Base-by-base conservation (phyloP, 2,888 invertebrate genomes). In the Opisthograptis luteolata region DNA sequence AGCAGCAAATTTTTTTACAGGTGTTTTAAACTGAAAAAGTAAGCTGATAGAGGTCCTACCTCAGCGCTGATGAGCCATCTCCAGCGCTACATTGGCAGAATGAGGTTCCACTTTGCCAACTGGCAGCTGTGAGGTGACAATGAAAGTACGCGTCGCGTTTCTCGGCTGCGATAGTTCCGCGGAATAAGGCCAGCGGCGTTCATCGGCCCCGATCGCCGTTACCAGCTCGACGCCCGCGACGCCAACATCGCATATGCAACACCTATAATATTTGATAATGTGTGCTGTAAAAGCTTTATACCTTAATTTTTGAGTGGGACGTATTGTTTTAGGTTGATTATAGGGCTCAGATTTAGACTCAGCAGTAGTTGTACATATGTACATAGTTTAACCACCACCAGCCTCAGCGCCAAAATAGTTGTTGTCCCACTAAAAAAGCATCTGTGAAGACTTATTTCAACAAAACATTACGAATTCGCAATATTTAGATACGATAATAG, bases 111-210 rank as follows among this genome's bases (percentile, higher is more conserved):
- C 40, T 35, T 30, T 30, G 40, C 44, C 44, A 57, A 58, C 49
- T 52, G 52, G 47, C 55, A 52, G 47, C 69, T 64, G 68, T 68
- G 70, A 79, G 84, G 82, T 84, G 89, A 87, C 89, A 88, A 89
- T 87, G 88, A 88, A 87, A 89, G 89, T 88, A 83, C 81, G 77
- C 72, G 70, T 69, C 73, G 79, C 78, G 76, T 88, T 84, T 87
- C 87, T 86, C 82, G 82, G 76, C 77, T 81, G 87, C 87, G 81
- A 86, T 87, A 85, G 84, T 86, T 84, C 71, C 72, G 66, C 69
- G 73, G 79, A 90, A 88, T 86, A 86, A 88, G 89, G 89, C 88
- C 88, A 86, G 79, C 70, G 44, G 82, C 87, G 88, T 88, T 87
- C 88, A 87, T 77, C 86, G 89, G 85, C 89, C 89, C 78, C 85